Base-by-base conservation (phyloP, 2,797 vertebrate genomes). In the Anableps anableps region DNA sequence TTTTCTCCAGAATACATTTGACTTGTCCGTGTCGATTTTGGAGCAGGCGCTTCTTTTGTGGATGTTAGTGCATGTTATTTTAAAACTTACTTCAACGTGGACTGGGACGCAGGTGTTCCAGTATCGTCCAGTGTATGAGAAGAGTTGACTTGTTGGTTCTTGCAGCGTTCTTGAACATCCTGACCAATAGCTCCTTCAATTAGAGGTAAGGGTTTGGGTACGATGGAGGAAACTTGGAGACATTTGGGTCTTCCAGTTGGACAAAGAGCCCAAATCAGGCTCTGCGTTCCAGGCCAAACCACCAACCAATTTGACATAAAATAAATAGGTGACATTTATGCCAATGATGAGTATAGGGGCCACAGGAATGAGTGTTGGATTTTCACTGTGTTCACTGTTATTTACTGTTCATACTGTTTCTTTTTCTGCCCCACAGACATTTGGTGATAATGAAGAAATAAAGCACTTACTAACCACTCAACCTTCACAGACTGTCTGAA, bases 361-460 rank as follows among this genome's bases (percentile, higher is more conserved):
- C 29, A 19, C 31, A 62, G 4, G 36, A 9, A 43, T 51, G 50
- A 62, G 34, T 41, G 45, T 77, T 70, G 34, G 3, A 55, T 71
- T 50, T 34, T 7, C 9, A 72, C 13, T 60, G 36, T 85, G 62
- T 23, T 23, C 10, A 72, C 38, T 26, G 6, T 74, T 53, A 70
- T 51, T 10, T 66, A 41, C 55, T 0, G 80, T 36, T 78, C 53
- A 72, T 4, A 47, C 0, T 71, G 0, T 84, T 75, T 86, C 50
- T n/a, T 82, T 77, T 70, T 82, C 23, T 90, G 16, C 45, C 48
- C 75, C 66, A 1, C 91, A 95, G 95, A 90, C 74, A 74, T 84
- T 82, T 85, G 89, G 90, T 94, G 92, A 95, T 89, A 88, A 95
- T 95, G 94, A 94, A 73, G 90, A 94, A 94, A 79, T 95, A 94